Percentiles rank a stretch among this genome's conserved stretches.
Conservation (phyloP, 2,113 vertebrate genomes). For the Oncorhynchus kisutch region DNA sequence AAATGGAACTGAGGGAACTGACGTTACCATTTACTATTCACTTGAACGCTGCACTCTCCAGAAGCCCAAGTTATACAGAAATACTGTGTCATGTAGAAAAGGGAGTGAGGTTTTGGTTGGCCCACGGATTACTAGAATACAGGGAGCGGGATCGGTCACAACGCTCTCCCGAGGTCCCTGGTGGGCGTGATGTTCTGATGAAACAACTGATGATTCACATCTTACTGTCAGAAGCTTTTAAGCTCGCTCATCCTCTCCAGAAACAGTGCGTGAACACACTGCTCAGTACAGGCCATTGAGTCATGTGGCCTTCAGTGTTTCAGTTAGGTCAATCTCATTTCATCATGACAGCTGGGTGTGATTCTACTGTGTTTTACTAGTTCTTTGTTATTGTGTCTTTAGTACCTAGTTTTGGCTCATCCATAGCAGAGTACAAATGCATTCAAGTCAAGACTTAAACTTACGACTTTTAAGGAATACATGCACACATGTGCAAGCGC, state of each 20-base stretch:
- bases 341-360: slow-evolving; percentile 16
- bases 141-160: slow-evolving; percentile 9
- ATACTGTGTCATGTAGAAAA: not conserved
- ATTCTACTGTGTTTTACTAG: too few relatives aligned
- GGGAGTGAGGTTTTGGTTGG: slow-evolving; percentile 14
- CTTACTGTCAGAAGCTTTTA: slow-evolving; percentile 65
- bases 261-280: slow-evolving; percentile 34
- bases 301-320: slow-evolving; percentile 30
- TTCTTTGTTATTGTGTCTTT: not conserved
- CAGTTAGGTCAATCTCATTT: slow-evolving; percentile 28
- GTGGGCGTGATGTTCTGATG: slow-evolving; percentile 50
- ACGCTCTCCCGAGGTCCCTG: slow-evolving; percentile 19
- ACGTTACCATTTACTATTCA: not conserved
- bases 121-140: slow-evolving; percentile 63
- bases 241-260: slow-evolving; percentile 41
- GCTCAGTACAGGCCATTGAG: slow-evolving; percentile 29
- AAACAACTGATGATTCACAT: slow-evolving; percentile 67
- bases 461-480: not conserved
- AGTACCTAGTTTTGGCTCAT: not conserved
- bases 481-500: not conserved
- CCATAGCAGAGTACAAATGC: not conserved
- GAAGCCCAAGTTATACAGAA: not conserved
- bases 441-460: not conserved
- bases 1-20: not conserved
- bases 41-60: not conserved